These are phyloP conservation scores for Ophioderma brevispina DNA, from an alignment of 35 echinoderm and acorn worm genomes.

Conservation along the genomic window DNA sequence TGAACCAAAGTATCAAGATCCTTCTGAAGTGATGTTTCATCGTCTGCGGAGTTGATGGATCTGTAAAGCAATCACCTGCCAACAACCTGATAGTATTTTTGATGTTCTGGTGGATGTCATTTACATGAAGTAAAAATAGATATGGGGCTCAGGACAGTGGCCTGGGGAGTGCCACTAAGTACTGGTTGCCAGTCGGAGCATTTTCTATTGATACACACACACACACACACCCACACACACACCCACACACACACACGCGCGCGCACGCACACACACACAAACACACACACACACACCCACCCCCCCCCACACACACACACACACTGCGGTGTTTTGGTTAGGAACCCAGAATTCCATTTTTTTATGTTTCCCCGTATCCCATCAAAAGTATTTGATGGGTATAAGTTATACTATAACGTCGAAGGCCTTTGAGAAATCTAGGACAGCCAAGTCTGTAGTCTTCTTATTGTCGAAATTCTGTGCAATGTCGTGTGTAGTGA, in stretches of 20 bases:
- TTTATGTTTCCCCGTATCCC: conserved; percentile 51
- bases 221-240: too few relatives aligned
- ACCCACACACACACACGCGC: too few relatives aligned
- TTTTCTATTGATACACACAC: conserved; percentile 36
- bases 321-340: conserved; percentile 24
- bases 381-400: conserved; percentile 37
- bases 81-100: conserved; percentile 14
- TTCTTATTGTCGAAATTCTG: conserved; percentile 22
- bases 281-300: too few relatives aligned
- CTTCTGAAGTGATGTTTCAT: too few relatives aligned
- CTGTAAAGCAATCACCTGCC: too few relatives aligned
- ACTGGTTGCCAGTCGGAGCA: too few relatives aligned
- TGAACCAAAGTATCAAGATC: background rate
- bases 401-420: conserved; percentile 27
- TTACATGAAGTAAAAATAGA: conserved; percentile 43
- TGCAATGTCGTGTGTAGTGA: background rate
- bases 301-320: too few relatives aligned
- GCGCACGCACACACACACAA: too few relatives aligned
- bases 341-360: conserved; percentile 22
- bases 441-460: background rate
- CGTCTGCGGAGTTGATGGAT: too few relatives aligned
- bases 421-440: conserved; percentile 73
- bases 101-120: conserved; percentile 27
- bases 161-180: too few relatives aligned
- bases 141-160: conserved; percentile 53